Conservation (phyloP, 1,140 invertebrate genomes). For the Bombyx mandarina region DNA sequence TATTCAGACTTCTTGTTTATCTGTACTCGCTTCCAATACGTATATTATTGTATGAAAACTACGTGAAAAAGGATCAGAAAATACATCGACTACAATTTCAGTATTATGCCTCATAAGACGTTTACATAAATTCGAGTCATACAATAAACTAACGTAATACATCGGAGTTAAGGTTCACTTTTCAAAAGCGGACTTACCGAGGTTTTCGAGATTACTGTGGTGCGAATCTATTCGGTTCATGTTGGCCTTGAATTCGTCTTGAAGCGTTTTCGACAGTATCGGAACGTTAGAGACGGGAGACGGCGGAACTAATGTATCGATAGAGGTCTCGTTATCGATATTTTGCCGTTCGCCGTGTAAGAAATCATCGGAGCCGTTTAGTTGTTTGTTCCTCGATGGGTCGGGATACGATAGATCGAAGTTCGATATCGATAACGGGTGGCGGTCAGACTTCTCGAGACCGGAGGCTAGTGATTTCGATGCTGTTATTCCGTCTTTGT, state of each 20-base stretch:
- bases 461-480: slow-evolving; percentile 44
- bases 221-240: slow-evolving; percentile 68
- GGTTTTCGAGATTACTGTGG: slow-evolving; percentile 52
- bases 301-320: slow-evolving; percentile 12
- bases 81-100: no score
- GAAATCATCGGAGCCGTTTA: slow-evolving; percentile 50
- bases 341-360: slow-evolving; percentile 38
- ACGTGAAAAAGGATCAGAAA: no score
- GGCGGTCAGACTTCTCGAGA: slow-evolving; percentile 31
- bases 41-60: no score
- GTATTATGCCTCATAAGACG: no score
- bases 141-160: not conserved
- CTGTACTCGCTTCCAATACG: no score
- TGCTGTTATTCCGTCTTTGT: slow-evolving; percentile 23
- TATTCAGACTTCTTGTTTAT: no score
- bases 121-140: no score
- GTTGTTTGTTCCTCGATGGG: slow-evolving; percentile 14
- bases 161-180: not conserved
- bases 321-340: slow-evolving; percentile 17
- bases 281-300: slow-evolving; percentile 11
- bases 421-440: slow-evolving; percentile 35
- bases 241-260: slow-evolving; percentile 63
- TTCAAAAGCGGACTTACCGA: slow-evolving; percentile 23
- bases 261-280: slow-evolving; percentile 12
- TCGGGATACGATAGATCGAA: slow-evolving; percentile 44